These are phyloP conservation scores for Biston betularia DNA, from an alignment of 2,888 invertebrate genomes.

Conservation along the genomic window DNA sequence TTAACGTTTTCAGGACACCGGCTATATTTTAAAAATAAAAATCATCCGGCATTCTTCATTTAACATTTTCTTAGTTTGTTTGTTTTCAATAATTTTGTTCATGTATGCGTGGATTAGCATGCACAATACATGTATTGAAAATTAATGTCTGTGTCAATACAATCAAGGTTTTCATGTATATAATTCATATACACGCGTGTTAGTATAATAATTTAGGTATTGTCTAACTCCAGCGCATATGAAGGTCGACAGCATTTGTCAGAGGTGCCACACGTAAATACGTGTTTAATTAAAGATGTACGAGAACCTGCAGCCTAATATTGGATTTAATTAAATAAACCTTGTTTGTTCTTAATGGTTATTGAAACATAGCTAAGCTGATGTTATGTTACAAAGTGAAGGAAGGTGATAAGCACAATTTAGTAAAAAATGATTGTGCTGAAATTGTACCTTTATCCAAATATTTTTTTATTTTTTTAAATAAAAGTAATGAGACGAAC, in stretches of 20 bases:
- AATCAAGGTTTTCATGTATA: constrained; percentile 26
- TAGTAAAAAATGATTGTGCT: no score
- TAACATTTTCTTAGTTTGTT: no score
- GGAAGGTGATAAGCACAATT: no score
- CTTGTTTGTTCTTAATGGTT: not conserved
- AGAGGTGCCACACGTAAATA: constrained; percentile 5
- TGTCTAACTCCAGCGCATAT: constrained; percentile 44
- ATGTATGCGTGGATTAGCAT: not conserved
- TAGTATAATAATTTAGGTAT: constrained; percentile 36
- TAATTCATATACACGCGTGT: constrained; percentile 11
- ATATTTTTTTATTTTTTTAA: no score
- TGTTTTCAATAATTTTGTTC: no score
- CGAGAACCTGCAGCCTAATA: not conserved
- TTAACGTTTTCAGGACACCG: no score
- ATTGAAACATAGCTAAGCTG: no score
- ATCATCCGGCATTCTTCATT: no score
- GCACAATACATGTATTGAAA: constrained; percentile 3
- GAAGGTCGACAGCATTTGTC: constrained; percentile 52
- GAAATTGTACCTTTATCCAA: no score
- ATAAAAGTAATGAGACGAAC: no score
- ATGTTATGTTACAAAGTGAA: no score
- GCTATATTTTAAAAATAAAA: no score
- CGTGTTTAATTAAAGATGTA: not conserved
- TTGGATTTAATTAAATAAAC: constrained; percentile 1
- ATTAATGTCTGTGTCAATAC: constrained; percentile 23